phyloP scores from a whole-genome alignment of 2,113 vertebrate genomes.

The Nipponia nippon region DNA sequence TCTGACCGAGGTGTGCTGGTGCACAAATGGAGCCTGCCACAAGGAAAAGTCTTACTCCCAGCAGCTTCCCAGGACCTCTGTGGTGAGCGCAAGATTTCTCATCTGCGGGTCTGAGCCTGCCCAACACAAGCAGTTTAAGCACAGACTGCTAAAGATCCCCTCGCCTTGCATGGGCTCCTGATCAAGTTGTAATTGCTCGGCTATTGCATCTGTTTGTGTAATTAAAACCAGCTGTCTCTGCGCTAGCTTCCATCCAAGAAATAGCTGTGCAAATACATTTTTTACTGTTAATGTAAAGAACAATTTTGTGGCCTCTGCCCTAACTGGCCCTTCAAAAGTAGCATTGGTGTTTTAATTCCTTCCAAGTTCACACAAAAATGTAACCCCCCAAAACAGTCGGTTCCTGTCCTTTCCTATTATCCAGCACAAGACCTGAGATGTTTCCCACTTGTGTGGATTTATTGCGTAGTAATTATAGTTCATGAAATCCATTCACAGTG shows the following conservation, averaged over 20 bases:
- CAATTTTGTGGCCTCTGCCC: neutral
- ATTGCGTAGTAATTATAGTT: slow-evolving; percentile 26
- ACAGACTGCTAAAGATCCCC: neutral
- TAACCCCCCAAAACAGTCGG: neutral
- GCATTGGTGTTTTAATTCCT: neutral
- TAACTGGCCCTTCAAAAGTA: slow-evolving; percentile 26
- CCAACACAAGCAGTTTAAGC: neutral
- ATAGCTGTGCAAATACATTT: slow-evolving; percentile 35
- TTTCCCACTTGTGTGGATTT: slow-evolving; percentile 44
- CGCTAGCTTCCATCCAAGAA: neutral
- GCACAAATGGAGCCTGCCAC: neutral
- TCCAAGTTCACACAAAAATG: slow-evolving; percentile 38
- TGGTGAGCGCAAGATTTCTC: neutral
- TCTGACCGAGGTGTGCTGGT: neutral
- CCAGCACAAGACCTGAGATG: neutral
- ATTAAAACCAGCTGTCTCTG: slow-evolving; percentile 28
- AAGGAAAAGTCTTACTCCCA: neutral
- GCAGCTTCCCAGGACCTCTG: neutral
- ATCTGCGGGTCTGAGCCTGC: neutral
- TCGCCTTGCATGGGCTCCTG: neutral
- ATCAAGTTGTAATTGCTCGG: slow-evolving; percentile 38
- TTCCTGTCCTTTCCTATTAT: slow-evolving; percentile 1
- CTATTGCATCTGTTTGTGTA: slow-evolving; percentile 43
- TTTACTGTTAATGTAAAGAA: slow-evolving; percentile 54
- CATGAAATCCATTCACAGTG: slow-evolving; percentile 39